phyloP scores from a whole-genome alignment of 2,797 vertebrate species.

The Sebastiscus albofasciatus region DNA sequence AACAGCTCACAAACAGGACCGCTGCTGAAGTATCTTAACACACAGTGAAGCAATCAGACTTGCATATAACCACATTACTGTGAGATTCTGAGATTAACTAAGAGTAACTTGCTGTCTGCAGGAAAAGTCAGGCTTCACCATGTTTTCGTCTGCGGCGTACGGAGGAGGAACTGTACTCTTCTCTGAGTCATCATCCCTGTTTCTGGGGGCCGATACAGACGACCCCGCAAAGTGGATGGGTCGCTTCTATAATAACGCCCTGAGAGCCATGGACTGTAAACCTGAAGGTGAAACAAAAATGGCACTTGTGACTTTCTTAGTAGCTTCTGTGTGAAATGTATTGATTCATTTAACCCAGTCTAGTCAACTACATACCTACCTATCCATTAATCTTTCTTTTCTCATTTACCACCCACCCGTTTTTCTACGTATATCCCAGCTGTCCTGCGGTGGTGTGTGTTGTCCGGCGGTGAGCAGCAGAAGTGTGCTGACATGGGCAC shows the following conservation, averaged over 20 bases:
- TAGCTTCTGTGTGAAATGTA: background rate
- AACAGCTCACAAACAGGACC: background rate
- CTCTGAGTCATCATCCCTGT: slow-evolving; percentile 83
- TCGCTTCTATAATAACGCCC: slow-evolving; percentile 79
- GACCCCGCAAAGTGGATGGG: slow-evolving; percentile 90
- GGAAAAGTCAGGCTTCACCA: slow-evolving; percentile 80
- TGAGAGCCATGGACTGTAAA: slow-evolving; percentile 89
- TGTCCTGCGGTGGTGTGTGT: slow-evolving; percentile 90
- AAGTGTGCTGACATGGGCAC: slow-evolving; percentile 90
- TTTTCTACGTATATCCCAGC: slow-evolving; percentile 74
- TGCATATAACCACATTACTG: background rate
- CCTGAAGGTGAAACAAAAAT: slow-evolving; percentile 74
- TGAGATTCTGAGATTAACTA: background rate
- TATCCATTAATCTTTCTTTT: background rate
- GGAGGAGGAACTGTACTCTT: slow-evolving; percentile 86
- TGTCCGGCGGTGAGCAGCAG: slow-evolving; percentile 87
- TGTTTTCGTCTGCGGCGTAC: slow-evolving; percentile 87
- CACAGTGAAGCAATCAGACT: background rate
- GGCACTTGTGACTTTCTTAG: background rate
- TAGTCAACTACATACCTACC: background rate
- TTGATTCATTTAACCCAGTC: background rate
- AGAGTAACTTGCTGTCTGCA: slow-evolving; percentile 25
- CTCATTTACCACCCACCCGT: background rate
- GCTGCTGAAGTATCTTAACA: background rate
- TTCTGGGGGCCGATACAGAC: slow-evolving; percentile 74